Base-by-base conservation (phyloP, 2,888 invertebrate species). In the Oscheius onirici region DNA sequence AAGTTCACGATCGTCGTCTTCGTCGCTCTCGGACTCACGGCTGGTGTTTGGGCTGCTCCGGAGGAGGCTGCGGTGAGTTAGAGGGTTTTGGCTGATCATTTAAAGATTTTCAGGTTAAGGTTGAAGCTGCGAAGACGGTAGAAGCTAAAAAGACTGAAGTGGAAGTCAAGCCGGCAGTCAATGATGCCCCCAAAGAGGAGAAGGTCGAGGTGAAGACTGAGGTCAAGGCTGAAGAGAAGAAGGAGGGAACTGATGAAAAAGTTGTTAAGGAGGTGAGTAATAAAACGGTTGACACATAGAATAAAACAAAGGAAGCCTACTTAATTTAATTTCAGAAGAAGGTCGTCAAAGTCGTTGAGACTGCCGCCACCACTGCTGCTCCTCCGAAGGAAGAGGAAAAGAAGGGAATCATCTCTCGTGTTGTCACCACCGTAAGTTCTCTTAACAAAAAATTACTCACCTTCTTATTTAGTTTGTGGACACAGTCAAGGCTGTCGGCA, bases 381-480 rank as follows among this genome's bases (percentile, higher is more conserved):
- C 26, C 26, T 55, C 28, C 26, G 13, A 55, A 55, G 20, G 52
- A 52, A 55, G 55, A 3, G 11, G 2, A 55, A 13, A 26, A 26
- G 26, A 28, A 55, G 28, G 55, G 28, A 55, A 55, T 55, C 28
- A 26, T 55, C 28, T 24, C 55, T 6, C 20, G n/a, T 26, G 55
- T 55, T 15, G 28, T 55, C 13, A 28, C 20, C 26, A 55, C 28
- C 8, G 55, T 55, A 55, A 26, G 26, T 11, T 55, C 8, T 26
- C 11, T 55, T 10, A 0, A n/a, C n/a, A n/a, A 2, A 52, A 6
- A 52, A 10, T 46, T 46, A 5, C 2, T 51, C 20, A 17, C 0
- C 28, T 20, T 55, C 13, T 13, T 17, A 22, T 55, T 28, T 26
- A 55, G 55, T n/a, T 55, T 26, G 28, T 24, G 8, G n/a, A 55